Evolutionary conservation across 2,113 vertebrate species (phyloP).

Genomic region (Diphyllodes magnificus): DNA sequence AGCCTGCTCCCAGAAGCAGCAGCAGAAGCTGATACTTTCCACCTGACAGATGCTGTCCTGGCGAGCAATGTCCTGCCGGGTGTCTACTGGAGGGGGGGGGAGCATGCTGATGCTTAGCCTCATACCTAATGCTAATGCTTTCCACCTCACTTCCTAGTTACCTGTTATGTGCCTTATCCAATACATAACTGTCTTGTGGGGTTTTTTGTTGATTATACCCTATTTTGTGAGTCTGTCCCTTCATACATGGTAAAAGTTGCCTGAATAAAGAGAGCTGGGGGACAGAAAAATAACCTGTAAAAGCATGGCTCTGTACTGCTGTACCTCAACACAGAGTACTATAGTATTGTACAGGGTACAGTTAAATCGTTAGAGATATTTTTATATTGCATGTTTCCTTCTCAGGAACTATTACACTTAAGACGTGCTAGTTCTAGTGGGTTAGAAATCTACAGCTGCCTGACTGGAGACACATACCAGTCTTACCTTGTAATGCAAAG

Average conservation of each 20-base stretch:
- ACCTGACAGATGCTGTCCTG: not conserved
- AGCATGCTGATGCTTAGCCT: not conserved
- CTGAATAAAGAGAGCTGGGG: not conserved
- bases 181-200: not conserved
- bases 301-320: not conserved
- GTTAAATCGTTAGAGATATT: not conserved
- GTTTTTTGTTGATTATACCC: not conserved
- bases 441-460: not conserved
- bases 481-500: not conserved
- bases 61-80: not conserved
- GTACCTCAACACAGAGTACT: not conserved
- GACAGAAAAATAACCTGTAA: not conserved
- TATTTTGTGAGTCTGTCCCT: not conserved
- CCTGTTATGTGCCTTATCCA: not conserved
- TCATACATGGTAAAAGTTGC: not conserved
- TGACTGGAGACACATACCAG: not conserved
- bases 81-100: not conserved
- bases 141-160: not conserved
- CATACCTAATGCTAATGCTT: not conserved
- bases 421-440: not conserved
- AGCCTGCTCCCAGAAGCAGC: not conserved
- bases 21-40: not conserved
- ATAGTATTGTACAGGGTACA: not conserved
- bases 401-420: not conserved
- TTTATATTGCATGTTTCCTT: not conserved